These are phyloP conservation scores for Penaeus japonicus DNA, from an alignment of 1,140 invertebrate species.

Conservation along the genomic window DNA sequence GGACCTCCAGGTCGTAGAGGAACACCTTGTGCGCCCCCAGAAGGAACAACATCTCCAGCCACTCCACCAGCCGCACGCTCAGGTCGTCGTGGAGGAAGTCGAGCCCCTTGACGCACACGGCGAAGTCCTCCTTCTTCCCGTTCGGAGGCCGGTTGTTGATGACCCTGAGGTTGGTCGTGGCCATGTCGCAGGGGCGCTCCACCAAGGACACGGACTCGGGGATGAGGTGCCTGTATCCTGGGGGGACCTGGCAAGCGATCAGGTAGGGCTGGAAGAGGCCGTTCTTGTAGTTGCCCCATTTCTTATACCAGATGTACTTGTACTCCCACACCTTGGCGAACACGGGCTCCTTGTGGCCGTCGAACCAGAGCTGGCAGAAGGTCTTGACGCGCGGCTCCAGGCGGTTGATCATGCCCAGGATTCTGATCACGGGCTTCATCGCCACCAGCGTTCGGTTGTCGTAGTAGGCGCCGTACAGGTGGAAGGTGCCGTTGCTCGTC, in stretches of 20 bases:
- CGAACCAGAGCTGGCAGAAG: conserved; percentile 91
- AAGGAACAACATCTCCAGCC: conserved; percentile 87
- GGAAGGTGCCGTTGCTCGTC: conserved; percentile 84
- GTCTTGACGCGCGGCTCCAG: conserved; percentile 84
- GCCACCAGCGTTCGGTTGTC: conserved; percentile 79
- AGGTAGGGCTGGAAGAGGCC: conserved; percentile 91
- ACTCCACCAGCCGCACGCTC: conserved; percentile 89
- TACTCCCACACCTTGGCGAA: conserved; percentile 83
- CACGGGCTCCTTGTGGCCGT: conserved; percentile 79
- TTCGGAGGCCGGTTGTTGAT: conserved; percentile 74
- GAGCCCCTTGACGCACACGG: conserved; percentile 92
- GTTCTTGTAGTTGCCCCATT: conserved; percentile 94
- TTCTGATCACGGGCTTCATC: conserved; percentile 81
- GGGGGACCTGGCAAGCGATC: conserved; percentile 83
- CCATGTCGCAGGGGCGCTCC: conserved; percentile 82
- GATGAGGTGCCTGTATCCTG: conserved; percentile 66
- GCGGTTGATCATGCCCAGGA: conserved; percentile 90
- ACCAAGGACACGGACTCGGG: conserved; percentile 88
- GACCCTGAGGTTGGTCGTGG: conserved; percentile 86
- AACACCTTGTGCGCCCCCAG: conserved; percentile 93
- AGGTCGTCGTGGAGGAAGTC: conserved; percentile 92
- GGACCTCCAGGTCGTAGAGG: conserved; percentile 89
- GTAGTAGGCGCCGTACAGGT: conserved; percentile 88
- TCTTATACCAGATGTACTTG: conserved; percentile 93
- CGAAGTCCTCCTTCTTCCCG: conserved; percentile 79